phyloP scores from a whole-genome alignment of 1,140 invertebrate species.

The Psix sp. region DNA sequence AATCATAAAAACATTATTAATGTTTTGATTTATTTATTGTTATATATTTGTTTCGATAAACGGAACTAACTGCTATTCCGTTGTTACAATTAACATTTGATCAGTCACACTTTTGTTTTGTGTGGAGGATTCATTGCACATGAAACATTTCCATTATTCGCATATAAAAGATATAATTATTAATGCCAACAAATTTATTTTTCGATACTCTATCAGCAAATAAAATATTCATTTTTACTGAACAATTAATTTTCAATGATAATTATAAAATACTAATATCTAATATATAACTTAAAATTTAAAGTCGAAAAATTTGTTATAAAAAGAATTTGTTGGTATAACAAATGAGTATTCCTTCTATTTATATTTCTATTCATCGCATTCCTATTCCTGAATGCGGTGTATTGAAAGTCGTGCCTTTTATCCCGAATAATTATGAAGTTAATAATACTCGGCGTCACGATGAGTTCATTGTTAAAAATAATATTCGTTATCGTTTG shows the following conservation, averaged over 20 bases:
- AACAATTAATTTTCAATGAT: too few species aligned
- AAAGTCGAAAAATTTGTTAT: conserved; percentile 1
- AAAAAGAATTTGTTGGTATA: conserved; percentile 23
- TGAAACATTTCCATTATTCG: conserved; percentile 17
- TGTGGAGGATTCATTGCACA: conserved; percentile 6
- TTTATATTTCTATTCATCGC: too few species aligned
- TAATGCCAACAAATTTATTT: conserved; percentile 21
- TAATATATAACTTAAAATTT: too few species aligned
- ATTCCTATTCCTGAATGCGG: too few species aligned
- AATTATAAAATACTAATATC: too few species aligned
- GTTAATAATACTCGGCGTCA: conserved; percentile 33
- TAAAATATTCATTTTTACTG: not conserved
- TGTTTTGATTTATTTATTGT: too few species aligned
- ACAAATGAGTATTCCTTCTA: conserved; percentile 29
- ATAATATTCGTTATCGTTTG: conserved; percentile 2
- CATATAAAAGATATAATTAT: conserved; percentile 14
- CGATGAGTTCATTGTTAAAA: conserved; percentile 20
- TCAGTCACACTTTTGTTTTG: too few species aligned
- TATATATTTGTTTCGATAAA: too few species aligned
- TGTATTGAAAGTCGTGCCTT: conserved; percentile 48
- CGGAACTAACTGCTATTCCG: too few species aligned
- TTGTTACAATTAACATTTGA: too few species aligned
- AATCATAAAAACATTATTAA: too few species aligned
- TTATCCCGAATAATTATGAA: conserved; percentile 25
- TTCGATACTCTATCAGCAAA: not conserved